Base-by-base conservation (phyloP, 2,888 invertebrate genomes). In the Cheilosia impressa region DNA sequence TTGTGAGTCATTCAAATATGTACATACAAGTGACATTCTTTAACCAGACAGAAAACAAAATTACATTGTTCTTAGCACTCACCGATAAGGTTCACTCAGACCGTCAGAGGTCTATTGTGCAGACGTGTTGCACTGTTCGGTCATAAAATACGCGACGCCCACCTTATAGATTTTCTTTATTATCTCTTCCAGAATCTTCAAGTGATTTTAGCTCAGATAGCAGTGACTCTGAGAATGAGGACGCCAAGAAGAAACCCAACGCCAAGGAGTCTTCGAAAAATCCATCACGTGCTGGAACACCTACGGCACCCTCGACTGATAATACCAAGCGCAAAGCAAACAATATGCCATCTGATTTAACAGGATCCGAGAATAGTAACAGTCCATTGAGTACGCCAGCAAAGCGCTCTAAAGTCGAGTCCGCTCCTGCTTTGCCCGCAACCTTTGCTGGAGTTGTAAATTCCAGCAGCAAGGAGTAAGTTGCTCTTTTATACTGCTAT, bases 121-220 rank as follows among this genome's bases (percentile, higher is more conserved):
- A 22, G 2, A 2, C 22, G 22, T 22, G 22, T 22, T 22, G 22
- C 22, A 2, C 22, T 22, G 22, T 19, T 24, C 24, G 24, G 24
- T 5, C 27, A 27, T 27, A 22, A 22, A 22, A 22, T 22, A 22
- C 22, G 19, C 19, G 19, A 19, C 19, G 19, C 2, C 19, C 19
- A 19, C 19, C 19, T 88, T 22, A 4, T 22, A 55, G 5, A 34
- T 0, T 38, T 38, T 38, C 0, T 38, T 47, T 9, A 2, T 9
- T 19, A 15, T 87, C 55, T 87, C 80, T 90, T 91, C 24, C 90
- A 93, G 96, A 95, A 50, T 94, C 95, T 2, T 95, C 95, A 65
- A 95, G 95, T 88, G 96, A 95, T 88, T 94, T 95, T 83, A 96
- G 96, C 91, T 95, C 95, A 0, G 96, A 95, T 87, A 94, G 94